phyloP scores from a whole-genome alignment of 2,113 vertebrate species.

The Artemisiospiza belli region DNA sequence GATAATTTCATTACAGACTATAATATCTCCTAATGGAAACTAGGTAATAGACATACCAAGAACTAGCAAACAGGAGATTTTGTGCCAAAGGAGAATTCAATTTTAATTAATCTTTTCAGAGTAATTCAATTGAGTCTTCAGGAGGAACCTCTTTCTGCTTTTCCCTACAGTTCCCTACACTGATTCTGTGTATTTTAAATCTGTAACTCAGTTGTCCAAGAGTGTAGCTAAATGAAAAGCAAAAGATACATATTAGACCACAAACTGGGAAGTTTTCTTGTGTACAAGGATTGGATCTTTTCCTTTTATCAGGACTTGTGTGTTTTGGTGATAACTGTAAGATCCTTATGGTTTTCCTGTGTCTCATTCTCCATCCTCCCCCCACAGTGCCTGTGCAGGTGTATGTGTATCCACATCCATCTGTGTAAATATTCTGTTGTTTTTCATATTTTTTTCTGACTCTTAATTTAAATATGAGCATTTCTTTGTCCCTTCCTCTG shows the following conservation, averaged over 20 bases:
- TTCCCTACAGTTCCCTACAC: background rate
- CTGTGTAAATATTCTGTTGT: background rate
- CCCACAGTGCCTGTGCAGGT: background rate
- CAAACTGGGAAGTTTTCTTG: background rate
- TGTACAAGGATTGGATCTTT: background rate
- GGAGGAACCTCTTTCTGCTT: slow-evolving; percentile 16
- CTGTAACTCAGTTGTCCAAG: background rate
- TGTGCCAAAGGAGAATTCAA: slow-evolving; percentile 69
- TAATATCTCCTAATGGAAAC: slow-evolving; percentile 64
- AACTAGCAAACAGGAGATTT: slow-evolving; percentile 65
- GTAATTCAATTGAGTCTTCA: slow-evolving; percentile 65
- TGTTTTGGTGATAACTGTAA: background rate
- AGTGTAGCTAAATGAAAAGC: slow-evolving; percentile 36
- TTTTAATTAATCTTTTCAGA: slow-evolving; percentile 76
- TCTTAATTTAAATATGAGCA: background rate
- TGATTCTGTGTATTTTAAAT: background rate
- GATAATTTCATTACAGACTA: slow-evolving; percentile 53
- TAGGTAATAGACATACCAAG: slow-evolving; percentile 49
- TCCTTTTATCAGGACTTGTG: background rate
- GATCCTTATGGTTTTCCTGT: fast-evolving
- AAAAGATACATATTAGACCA: background rate
- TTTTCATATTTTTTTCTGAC: slow-evolving; percentile 37
- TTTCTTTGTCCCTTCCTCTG: slow-evolving; percentile 13
- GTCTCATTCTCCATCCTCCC: background rate
- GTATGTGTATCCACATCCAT: background rate